Percentiles rank a stretch among this genome's conserved stretches.
phyloP scores from a whole-genome alignment of 1,140 invertebrate species.

The Anastrepha obliqua region DNA sequence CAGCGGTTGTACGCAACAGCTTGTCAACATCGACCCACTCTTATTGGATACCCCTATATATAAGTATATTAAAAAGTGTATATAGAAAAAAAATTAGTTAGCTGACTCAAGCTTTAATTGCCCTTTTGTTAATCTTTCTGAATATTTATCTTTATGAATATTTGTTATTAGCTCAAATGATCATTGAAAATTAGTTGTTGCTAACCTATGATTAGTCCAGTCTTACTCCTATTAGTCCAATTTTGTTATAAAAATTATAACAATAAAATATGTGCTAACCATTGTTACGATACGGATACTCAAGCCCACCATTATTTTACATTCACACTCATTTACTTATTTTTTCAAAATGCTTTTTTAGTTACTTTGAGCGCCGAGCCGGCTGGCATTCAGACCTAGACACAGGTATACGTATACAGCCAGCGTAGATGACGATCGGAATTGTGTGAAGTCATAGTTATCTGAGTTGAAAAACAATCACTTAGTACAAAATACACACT shows the following conservation, averaged over 20 bases:
- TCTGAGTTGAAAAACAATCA: constrained; percentile 1
- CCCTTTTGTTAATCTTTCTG: too few relatives aligned
- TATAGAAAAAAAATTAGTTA: too few relatives aligned
- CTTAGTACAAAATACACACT: neutral
- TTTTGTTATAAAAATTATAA: neutral
- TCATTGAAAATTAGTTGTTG: too few relatives aligned
- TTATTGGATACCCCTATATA: too few relatives aligned
- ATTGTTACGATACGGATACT: neutral
- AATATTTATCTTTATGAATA: too few relatives aligned
- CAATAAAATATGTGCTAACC: neutral
- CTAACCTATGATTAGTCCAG: neutral
- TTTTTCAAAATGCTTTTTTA: neutral
- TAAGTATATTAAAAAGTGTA: too few relatives aligned
- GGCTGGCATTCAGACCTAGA: neutral
- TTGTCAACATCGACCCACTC: too few relatives aligned
- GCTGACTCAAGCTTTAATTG: too few relatives aligned
- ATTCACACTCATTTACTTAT: neutral
- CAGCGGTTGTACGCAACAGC: too few relatives aligned
- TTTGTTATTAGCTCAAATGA: too few relatives aligned
- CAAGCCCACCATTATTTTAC: too few relatives aligned
- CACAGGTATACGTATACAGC: neutral
- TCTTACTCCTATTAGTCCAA: neutral
- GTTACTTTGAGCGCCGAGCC: neutral
- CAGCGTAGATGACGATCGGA: neutral
- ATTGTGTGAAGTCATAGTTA: constrained; percentile 13